Evolutionary conservation across 1,140 invertebrate species (phyloP), one percentile per base, ranked within the genome.

Genomic region (Polypedilum vanderplanki): DNA sequence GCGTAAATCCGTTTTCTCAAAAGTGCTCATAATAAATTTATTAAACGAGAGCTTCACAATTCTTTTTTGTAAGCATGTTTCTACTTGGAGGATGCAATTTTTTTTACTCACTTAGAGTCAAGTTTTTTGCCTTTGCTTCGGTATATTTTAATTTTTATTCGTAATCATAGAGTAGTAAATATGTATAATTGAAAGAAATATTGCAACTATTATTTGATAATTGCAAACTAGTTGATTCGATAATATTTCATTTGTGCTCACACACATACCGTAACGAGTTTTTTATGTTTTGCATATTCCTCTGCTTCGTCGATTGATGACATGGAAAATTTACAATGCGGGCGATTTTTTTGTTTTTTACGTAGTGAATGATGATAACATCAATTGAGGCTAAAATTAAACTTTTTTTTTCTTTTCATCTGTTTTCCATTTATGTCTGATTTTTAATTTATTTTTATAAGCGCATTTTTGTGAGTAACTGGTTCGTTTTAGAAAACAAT

Each of bases 141-240:
- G 46, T n/a, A 57, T 12, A 4, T 57, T 46, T 46, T 46, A 46
- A 46, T 46, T 15, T 12, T 57, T 12, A 15, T 12, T 57, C 12
- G 46, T 57, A 57, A 57, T 57, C 46, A 57, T 57, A 57, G 46
- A 57, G 46, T 57, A 57, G 46, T 57, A 33, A 33, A 33, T 33
- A 33, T 33, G 24, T 33, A n/a, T 57, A 57, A 57, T 57, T 57
- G 46, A 70, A 20, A 20, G 65, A 70, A 70, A 20, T 70, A 70
- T 70, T 70, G 65, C 65, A 22, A 10, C 65, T 18, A 70, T 70
- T 70, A 70, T 70, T 18, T 22, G 65, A 70, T 70, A 70, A 70
- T 70, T 70, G 65, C 20, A 70, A 70, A 20, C 65, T 22, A 22
- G 65, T 18, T 18, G 65, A 70, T 70, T 70, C 65, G 65, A 70